A percentile compares a stretch with the other conserved stretches of the same genome.
These are phyloP conservation scores for Ardeotis arabs DNA, from an alignment of 2,113 vertebrate genomes.

Conservation along the genomic window DNA sequence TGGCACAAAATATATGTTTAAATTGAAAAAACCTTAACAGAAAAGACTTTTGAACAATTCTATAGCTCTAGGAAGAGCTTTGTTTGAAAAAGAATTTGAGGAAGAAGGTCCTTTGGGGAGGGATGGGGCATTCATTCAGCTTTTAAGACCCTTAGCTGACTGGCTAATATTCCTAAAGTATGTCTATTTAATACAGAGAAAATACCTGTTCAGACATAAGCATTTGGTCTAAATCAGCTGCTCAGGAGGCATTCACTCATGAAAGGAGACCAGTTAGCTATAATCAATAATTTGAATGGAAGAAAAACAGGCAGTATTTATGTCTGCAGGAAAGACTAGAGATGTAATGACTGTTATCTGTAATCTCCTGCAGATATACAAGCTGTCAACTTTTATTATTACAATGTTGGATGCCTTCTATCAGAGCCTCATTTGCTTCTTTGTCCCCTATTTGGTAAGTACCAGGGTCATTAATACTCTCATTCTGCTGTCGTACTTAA, in stretches of 20 bases:
- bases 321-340: neutral
- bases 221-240: neutral
- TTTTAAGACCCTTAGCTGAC: neutral
- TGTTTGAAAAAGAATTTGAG: neutral
- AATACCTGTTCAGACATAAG: neutral
- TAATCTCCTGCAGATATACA: slow-evolving; percentile 82
- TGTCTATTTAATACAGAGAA: neutral
- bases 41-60: neutral
- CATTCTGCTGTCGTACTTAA: neutral
- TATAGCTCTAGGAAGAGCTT: neutral
- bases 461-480: neutral
- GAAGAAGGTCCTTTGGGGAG: neutral
- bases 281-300: neutral
- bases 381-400: slow-evolving; percentile 81
- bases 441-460: slow-evolving; percentile 92
- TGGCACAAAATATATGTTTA: neutral
- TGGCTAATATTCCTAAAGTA: neutral
- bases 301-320: neutral
- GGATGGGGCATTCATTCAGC: neutral
- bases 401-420: slow-evolving; percentile 91
- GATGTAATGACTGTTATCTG: neutral
- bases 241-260: neutral
- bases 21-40: neutral
- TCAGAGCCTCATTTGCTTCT: slow-evolving; percentile 93
- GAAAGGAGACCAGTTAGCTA: neutral